These are phyloP conservation scores for Deilephila elpenor DNA, from an alignment of 2,888 invertebrate species.

Conservation along the genomic window DNA sequence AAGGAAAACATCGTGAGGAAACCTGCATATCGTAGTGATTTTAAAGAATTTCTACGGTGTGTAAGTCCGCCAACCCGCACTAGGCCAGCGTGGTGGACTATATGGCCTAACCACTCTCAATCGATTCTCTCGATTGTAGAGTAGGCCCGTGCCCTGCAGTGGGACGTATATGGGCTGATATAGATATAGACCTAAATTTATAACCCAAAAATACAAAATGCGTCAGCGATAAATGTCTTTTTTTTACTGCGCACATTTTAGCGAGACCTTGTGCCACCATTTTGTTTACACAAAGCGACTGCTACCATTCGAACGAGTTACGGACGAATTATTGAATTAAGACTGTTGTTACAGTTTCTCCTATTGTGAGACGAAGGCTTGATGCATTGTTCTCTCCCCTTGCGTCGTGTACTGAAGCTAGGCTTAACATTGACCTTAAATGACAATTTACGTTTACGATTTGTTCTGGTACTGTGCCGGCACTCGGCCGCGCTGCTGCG, in stretches of 20 bases:
- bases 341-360: slow-evolving; percentile 24
- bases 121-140: no score
- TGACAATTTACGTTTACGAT: slow-evolving; percentile 71
- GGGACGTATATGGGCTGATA: no score
- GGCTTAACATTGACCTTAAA: slow-evolving; percentile 70
- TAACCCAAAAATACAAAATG: background rate
- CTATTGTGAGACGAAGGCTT: slow-evolving; percentile 23
- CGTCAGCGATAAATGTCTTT: background rate
- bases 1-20: no score
- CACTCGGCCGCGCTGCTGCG: slow-evolving; percentile 42
- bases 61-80: no score
- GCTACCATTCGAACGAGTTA: slow-evolving; percentile 20
- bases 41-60: no score
- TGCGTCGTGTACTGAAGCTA: slow-evolving; percentile 23
- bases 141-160: no score
- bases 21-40: no score
- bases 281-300: slow-evolving; percentile 21
- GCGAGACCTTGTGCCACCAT: slow-evolving; percentile 23
- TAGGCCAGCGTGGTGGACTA: no score
- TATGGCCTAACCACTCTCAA: no score
- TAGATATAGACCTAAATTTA: background rate
- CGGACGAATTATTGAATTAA: slow-evolving; percentile 22
- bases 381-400: slow-evolving; percentile 26
- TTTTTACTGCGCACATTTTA: background rate
- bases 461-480: slow-evolving; percentile 51